Evolutionary conservation across 2,888 invertebrate species (phyloP).

Genomic region (Asteroscopus sphinx): DNA sequence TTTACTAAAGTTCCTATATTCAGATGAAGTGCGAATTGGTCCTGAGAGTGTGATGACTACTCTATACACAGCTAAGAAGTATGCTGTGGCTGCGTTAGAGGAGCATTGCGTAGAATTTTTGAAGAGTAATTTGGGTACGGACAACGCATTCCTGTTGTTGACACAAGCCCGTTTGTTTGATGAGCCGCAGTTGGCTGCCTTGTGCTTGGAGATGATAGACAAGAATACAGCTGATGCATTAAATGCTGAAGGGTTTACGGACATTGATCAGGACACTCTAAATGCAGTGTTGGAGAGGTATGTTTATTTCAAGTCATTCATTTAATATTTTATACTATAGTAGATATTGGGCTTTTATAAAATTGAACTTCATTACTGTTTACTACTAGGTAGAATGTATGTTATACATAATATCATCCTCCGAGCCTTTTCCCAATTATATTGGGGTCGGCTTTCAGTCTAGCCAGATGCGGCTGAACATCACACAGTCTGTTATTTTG

Average conservation of each 20-base stretch:
- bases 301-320: conserved; percentile 11
- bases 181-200: conserved; percentile 94
- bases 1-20: conserved; percentile 93
- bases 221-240: conserved; percentile 95
- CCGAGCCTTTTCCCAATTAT: too few species aligned
- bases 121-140: conserved; percentile 93
- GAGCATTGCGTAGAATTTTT: conserved; percentile 95
- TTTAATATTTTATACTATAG: too few species aligned
- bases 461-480: too few species aligned
- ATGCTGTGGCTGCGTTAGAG: conserved; percentile 95
- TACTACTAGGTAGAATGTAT: too few species aligned
- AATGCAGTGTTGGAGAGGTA: conserved; percentile 92
- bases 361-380: too few species aligned
- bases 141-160: conserved; percentile 95
- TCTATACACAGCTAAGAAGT: conserved; percentile 96
- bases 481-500: too few species aligned
- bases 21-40: conserved; percentile 95
- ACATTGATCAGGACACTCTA: conserved; percentile 94
- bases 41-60: conserved; percentile 97
- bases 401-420: too few species aligned
- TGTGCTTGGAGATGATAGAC: conserved; percentile 95
- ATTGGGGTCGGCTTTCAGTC: too few species aligned
- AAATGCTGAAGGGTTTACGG: conserved; percentile 94
- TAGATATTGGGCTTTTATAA: too few species aligned
- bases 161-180: conserved; percentile 95